Evolutionary conservation across 1,140 invertebrate species (phyloP), one percentile per base, ranked within the genome.

Genomic region (Bombus sibiricus): DNA sequence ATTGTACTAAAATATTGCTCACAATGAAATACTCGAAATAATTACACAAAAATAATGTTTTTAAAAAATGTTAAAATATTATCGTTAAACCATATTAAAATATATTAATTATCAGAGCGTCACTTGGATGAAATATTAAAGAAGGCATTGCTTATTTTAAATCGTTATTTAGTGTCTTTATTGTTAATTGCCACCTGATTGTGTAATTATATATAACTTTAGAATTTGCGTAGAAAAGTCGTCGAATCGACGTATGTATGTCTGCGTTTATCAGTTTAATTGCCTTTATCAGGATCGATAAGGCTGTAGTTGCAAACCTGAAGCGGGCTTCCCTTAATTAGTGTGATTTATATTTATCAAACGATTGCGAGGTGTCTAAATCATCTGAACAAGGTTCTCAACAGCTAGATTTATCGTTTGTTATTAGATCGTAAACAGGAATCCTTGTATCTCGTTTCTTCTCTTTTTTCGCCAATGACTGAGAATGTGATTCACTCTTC

Each of bases 201-300:
- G 28, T 12, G 59, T 13, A 62, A 62, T 62, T 62, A 62, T 62
- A 62, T 62, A 62, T 62, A 62, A n/a, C 28, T 28, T 77, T 59
- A 62, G 57, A 62, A 77, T 37, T 34, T 12, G 57, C 57, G 25
- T 39, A 28, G 22, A 39, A n/a, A 53, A 71, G 1, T 28, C 41
- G 32, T 34, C 4, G 28, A 71, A 81, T 32, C 57, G 25, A 82
- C 15, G n/a, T 72, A 25, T 37, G 37, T 59, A 25, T 47, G 22
- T 59, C 22, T n/a, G 5, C 34, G 13, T 57, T 82, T 82, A 75
- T 75, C 81, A 47, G 39, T 41, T 37, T 47, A 82, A 82, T 82
- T 64, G 57, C 32, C 25, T 15, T 62, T 82, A 82, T 82, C 41
- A 47, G 25, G 13, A 75, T 82, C 71, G 72, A 76, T 76, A 83